These are phyloP conservation scores for Nestor notabilis DNA, from an alignment of 2,113 vertebrate species.

Conservation along the genomic window DNA sequence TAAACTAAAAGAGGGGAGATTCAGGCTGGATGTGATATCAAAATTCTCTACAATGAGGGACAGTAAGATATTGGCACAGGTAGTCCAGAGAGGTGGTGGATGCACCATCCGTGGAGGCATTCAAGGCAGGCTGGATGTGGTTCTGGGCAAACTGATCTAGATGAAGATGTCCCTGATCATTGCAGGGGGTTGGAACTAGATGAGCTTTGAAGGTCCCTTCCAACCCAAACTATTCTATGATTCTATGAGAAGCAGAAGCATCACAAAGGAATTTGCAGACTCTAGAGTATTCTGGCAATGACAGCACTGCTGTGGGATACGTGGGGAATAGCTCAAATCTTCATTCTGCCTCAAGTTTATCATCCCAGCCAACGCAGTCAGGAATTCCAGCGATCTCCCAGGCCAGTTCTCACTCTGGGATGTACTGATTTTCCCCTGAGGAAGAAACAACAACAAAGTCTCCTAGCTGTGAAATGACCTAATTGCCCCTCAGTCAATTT, in stretches of 20 bases:
- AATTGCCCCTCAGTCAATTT: background rate
- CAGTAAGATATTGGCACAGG: background rate
- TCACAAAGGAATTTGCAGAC: background rate
- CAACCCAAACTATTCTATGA: background rate
- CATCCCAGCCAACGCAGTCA: background rate
- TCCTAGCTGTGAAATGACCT: background rate
- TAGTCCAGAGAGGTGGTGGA: background rate
- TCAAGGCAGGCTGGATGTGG: background rate
- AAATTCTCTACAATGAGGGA: background rate
- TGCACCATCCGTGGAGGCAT: background rate
- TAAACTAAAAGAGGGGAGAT: background rate
- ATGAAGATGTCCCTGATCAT: background rate
- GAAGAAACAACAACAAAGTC: background rate
- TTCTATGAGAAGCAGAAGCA: background rate
- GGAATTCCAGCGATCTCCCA: background rate
- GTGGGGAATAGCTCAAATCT: background rate
- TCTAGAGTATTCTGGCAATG: background rate
- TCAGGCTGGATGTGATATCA: background rate
- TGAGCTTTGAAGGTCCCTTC: background rate
- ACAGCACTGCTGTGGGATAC: background rate
- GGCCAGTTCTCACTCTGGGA: background rate
- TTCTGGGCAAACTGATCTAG: background rate
- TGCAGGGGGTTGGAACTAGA: background rate
- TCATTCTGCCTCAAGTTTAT: background rate
- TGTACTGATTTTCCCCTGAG: background rate